These are phyloP conservation scores for Aegithalos caudatus DNA, from an alignment of 2,113 vertebrate genomes.

Conservation along the genomic window DNA sequence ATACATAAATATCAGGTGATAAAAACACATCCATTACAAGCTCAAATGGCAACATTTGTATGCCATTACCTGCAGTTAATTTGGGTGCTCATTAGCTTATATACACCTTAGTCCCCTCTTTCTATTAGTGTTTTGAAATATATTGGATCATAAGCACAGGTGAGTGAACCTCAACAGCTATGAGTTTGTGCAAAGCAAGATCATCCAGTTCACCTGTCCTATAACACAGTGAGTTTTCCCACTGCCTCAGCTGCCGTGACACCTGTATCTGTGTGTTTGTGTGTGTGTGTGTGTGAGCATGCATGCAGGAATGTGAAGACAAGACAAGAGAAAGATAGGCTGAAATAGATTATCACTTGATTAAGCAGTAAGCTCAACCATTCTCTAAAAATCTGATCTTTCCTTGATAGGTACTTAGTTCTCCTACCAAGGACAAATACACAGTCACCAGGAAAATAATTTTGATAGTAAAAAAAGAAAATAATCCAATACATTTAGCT, in stretches of 20 bases:
- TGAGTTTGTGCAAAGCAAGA: background rate
- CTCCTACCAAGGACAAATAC: background rate
- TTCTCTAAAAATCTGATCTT: background rate
- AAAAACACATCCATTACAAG: background rate
- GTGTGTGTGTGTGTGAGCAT: background rate
- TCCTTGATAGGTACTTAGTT: background rate
- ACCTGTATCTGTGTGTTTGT: fast-evolving
- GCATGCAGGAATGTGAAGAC: background rate
- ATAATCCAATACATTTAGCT: background rate
- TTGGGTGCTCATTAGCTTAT: background rate
- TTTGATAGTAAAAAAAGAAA: background rate
- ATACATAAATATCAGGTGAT: background rate
- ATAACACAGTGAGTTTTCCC: background rate
- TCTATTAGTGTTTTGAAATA: background rate
- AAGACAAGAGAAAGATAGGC: background rate
- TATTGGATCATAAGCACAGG: background rate
- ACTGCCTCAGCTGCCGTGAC: background rate
- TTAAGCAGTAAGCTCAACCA: background rate
- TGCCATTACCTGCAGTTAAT: background rate
- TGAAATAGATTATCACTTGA: background rate
- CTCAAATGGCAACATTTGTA: background rate
- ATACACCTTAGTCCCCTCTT: background rate
- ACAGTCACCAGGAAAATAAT: background rate
- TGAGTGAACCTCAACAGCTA: background rate
- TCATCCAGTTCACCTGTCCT: background rate